Conservation (phyloP, 2,888 invertebrate species). For the Phengaris arion region DNA sequence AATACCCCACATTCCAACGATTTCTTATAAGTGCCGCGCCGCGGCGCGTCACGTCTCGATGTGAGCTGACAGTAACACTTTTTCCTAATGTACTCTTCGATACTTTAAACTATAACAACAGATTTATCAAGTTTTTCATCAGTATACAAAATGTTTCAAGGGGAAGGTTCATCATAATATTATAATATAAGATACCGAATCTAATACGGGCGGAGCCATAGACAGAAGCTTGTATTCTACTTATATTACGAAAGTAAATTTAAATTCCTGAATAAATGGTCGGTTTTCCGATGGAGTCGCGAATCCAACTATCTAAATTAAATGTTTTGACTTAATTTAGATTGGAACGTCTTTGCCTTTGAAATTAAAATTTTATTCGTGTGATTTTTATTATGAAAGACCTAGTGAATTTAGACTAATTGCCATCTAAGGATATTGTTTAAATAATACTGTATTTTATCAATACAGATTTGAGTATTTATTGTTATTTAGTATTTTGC, state of each 20-base stretch:
- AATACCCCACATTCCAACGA: no score
- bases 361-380: background rate
- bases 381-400: background rate
- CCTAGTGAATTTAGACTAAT: background rate
- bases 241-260: background rate
- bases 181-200: background rate
- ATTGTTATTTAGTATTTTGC: no score
- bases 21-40: no score
- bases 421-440: background rate
- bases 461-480: no score
- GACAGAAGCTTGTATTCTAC: background rate
- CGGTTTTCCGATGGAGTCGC: background rate
- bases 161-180: background rate
- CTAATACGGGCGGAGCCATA: background rate
- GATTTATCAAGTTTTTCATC: background rate
- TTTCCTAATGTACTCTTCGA: background rate
- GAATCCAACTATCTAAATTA: constrained; percentile 9
- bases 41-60: no score
- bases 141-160: background rate
- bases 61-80: background rate
- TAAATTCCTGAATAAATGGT: background rate
- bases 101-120: background rate
- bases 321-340: constrained; percentile 18
- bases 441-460: no score
- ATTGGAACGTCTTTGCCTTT: background rate